phyloP scores from a whole-genome alignment of 2,888 invertebrate species.

The Epicampocera succincta region DNA sequence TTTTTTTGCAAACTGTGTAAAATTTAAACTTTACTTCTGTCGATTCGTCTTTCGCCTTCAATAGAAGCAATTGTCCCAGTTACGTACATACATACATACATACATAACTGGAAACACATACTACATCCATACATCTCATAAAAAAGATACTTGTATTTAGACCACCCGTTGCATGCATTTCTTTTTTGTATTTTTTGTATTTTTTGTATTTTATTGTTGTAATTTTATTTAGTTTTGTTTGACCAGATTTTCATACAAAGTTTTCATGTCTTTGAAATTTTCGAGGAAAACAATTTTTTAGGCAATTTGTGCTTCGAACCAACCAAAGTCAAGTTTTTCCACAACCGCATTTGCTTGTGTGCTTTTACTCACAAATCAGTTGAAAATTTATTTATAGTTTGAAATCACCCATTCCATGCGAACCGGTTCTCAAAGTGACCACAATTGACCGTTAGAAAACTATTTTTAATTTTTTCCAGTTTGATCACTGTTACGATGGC shows the following conservation, averaged over 20 bases:
- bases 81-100: too few relatives aligned
- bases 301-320: slow-evolving; percentile 9
- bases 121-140: too few relatives aligned
- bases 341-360: slow-evolving; percentile 6
- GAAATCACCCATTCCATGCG: slow-evolving; percentile 28
- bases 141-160: too few relatives aligned
- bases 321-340: slow-evolving; percentile 55
- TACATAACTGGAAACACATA: too few relatives aligned
- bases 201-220: too few relatives aligned
- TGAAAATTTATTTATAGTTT: slow-evolving; percentile 43
- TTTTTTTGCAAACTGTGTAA: too few relatives aligned
- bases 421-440: slow-evolving; percentile 59
- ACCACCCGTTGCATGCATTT: too few relatives aligned
- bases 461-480: slow-evolving; percentile 16
- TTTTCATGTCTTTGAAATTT: slow-evolving; percentile 1
- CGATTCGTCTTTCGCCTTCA: too few relatives aligned
- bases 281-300: slow-evolving; percentile 21
- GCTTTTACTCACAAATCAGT: slow-evolving; percentile 24
- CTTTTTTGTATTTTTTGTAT: too few relatives aligned
- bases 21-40: too few relatives aligned
- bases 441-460: slow-evolving; percentile 53
- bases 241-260: not conserved
- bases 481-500: not conserved
- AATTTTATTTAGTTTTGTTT: not conserved
- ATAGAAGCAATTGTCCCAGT: too few relatives aligned